A percentile compares a stretch with the other conserved stretches of the same genome.
phyloP scores from a whole-genome alignment of 2,113 vertebrate species.

The Chamaetylas fuelleborni region DNA sequence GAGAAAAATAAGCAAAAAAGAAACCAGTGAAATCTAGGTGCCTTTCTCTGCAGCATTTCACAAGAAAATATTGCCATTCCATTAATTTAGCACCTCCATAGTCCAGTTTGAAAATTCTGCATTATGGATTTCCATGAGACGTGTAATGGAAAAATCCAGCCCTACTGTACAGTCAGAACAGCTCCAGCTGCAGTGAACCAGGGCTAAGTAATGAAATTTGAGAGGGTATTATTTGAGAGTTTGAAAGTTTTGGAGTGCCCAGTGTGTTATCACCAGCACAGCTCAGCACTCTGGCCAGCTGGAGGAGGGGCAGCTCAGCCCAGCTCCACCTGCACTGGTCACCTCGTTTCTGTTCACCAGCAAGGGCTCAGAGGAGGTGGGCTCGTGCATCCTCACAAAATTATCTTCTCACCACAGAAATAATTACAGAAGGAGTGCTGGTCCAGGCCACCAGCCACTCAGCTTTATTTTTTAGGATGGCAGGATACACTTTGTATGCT shows the following conservation, averaged over 20 bases:
- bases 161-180: not conserved
- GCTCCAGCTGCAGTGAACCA: not conserved
- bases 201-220: not conserved
- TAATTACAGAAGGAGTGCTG: not conserved
- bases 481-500: not conserved
- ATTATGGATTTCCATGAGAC: not conserved
- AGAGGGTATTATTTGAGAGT: not conserved
- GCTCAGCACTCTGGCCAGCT: not conserved
- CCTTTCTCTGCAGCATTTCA: not conserved
- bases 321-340: too few relatives aligned
- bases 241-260: not conserved
- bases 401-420: not conserved
- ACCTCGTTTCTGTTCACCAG: not conserved
- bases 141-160: not conserved
- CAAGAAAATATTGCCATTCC: not conserved
- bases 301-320: not conserved
- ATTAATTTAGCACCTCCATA: constrained; percentile 6
- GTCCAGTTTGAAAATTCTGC: not conserved
- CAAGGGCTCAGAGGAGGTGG: not conserved
- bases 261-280: not conserved
- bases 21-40: not conserved
- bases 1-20: not conserved
- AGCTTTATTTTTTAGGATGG: not conserved
- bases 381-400: not conserved
- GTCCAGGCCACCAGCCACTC: not conserved